These are phyloP conservation scores for Athrips mouffetella DNA, from an alignment of 2,888 invertebrate genomes.

Conservation along the genomic window DNA sequence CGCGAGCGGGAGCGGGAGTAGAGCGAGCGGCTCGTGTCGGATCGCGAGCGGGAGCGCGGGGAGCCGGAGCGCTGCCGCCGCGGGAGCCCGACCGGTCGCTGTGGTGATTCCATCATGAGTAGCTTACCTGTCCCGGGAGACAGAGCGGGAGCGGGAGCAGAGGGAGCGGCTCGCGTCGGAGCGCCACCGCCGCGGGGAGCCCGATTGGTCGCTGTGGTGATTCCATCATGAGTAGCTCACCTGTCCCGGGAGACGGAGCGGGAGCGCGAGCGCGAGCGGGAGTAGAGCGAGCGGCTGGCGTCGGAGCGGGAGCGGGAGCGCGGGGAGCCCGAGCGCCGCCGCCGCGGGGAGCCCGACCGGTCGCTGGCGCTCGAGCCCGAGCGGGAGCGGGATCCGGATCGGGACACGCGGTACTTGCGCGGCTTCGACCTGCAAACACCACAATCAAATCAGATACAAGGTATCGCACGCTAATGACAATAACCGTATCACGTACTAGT, in stretches of 20 bases:
- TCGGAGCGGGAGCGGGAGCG: constrained; percentile 81
- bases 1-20: constrained; percentile 79
- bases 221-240: too few species aligned
- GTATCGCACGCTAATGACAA: too few species aligned
- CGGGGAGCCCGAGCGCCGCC: constrained; percentile 67
- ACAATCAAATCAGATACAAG: too few species aligned
- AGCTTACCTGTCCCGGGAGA: constrained; percentile 69
- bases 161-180: constrained; percentile 78
- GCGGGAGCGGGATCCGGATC: constrained; percentile 80
- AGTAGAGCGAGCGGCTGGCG: constrained; percentile 77
- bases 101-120: too few species aligned
- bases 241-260: constrained; percentile 77
- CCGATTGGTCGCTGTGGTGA: too few species aligned
- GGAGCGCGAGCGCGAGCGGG: constrained; percentile 77
- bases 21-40: constrained; percentile 78
- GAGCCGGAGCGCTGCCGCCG: constrained; percentile 68
- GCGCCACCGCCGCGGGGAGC: constrained; percentile 63
- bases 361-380: constrained; percentile 66
- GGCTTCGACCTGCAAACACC: constrained; percentile 74
- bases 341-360: constrained; percentile 59
- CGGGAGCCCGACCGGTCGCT: too few species aligned
- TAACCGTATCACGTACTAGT: too few species aligned
- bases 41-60: constrained; percentile 78
- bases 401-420: constrained; percentile 81
- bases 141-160: constrained; percentile 79